Conservation (phyloP, 2,888 invertebrate genomes). For the Conops quadrifasciatus region DNA sequence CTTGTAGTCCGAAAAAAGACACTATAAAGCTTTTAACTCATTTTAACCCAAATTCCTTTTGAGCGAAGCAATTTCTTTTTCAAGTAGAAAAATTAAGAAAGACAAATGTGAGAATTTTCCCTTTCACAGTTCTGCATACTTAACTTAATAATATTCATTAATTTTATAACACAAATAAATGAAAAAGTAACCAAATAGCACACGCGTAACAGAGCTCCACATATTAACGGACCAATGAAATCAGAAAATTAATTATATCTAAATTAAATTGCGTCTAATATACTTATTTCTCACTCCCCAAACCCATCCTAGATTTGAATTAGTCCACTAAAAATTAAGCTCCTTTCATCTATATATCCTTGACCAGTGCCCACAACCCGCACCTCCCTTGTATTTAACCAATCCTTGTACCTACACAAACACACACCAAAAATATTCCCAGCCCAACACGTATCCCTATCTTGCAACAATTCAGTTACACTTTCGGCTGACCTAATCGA, state of each 20-base stretch:
- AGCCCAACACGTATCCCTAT: not conserved
- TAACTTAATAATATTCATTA: constrained; percentile 32
- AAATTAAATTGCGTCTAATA: not conserved
- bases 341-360: not conserved
- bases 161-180: constrained; percentile 33
- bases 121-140: constrained; percentile 80
- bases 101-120: constrained; percentile 72
- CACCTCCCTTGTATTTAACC: not conserved
- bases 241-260: not conserved
- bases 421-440: not conserved
- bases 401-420: not conserved
- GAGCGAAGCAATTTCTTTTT: too few species aligned
- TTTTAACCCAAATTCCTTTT: constrained; percentile 18
- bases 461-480: constrained; percentile 1
- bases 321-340: not conserved
- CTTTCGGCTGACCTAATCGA: too few species aligned
- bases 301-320: not conserved
- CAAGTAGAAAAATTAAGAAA: constrained; percentile 25
- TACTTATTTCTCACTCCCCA: too few species aligned
- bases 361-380: not conserved
- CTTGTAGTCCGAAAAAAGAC: constrained; percentile 39
- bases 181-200: not conserved
- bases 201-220: constrained; percentile 3
- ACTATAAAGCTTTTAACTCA: constrained; percentile 37
- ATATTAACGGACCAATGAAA: not conserved